Base-by-base conservation (phyloP, 2,113 vertebrate genomes). In the Platichthys stellatus region DNA sequence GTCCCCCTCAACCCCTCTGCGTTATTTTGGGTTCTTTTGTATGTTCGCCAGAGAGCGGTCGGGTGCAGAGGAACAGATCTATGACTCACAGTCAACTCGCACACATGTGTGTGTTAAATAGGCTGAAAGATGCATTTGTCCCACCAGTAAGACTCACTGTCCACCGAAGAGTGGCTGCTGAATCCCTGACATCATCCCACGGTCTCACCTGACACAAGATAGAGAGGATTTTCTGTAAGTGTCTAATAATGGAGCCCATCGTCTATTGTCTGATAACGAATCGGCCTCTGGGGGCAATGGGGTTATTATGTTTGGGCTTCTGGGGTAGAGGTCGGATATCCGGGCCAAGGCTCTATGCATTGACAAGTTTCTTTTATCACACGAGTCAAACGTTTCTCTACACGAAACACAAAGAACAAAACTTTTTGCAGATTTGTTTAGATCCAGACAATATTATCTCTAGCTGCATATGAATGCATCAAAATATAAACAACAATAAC, bases 11-110 rank as follows among this genome's bases (percentile, higher is more conserved):
- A 67, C 85, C 89, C 89, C 83, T 81, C 78, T 10, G 78, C 20
- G 88, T 93, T 95, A 94, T 95, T 95, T 94, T 84, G 86, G 88
- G 92, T 90, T 81, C 92, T 92, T 94, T 94, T 95, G 94, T 95
- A 91, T 82, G 85, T 85, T 84, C 3, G 90, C 91, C 92, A 89
- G 84, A 85, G 89, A 91, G 83, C 90, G 85, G 86, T 90, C 85
- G 81, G 84, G 60, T 69, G 64, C 79, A 83, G 80, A 80, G 84
- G 70, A 72, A 73, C 73, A 47, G 72, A 81, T 72, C 69, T 35
- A 67, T 70, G 78, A 75, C 75, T 78, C 71, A 45, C 66, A 9
- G 64, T 57, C 59, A 63, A 69, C 66, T 72, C 66, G 23, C 9
- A 26, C 28, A 7, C 73, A 69, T 60, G 82, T 35, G 59, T 63